Conservation (phyloP, 2,113 vertebrate genomes). For the Dolichotis patagonum region DNA sequence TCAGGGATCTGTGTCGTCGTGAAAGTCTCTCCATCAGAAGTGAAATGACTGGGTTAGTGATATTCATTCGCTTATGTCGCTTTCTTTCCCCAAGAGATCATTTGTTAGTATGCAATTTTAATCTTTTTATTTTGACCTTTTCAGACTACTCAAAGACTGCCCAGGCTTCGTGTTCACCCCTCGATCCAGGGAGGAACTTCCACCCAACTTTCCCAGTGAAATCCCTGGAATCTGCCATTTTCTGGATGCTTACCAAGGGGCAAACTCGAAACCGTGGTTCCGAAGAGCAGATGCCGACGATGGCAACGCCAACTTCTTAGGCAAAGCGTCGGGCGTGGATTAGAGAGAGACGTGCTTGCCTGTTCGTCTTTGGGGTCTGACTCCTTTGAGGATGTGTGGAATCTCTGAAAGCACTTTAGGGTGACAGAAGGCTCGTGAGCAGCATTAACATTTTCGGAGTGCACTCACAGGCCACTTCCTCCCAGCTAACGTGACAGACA, state of each 20-base stretch:
- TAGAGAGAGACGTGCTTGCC: constrained; percentile 65
- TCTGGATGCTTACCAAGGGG: constrained; percentile 91
- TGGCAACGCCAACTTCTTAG: constrained; percentile 87
- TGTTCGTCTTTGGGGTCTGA: constrained; percentile 21
- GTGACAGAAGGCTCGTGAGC: constrained; percentile 78
- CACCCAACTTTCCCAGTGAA: constrained; percentile 96
- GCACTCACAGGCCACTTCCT: constrained; percentile 70
- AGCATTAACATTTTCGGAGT: constrained; percentile 81
- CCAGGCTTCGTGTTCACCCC: constrained; percentile 96
- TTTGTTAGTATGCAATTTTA: background rate
- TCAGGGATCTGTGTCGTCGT: background rate
- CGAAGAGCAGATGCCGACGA: constrained; percentile 85
- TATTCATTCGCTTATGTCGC: background rate
- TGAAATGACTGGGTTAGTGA: background rate
- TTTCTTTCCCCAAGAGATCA: background rate
- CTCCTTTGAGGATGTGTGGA: constrained; percentile 70
- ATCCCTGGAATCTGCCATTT: constrained; percentile 99
- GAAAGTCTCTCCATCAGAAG: background rate
- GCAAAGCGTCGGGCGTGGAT: constrained; percentile 86
- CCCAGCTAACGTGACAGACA: constrained; percentile 74
- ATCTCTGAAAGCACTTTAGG: constrained; percentile 83
- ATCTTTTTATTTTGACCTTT: constrained; percentile 78
- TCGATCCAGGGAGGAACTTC: constrained; percentile 96
- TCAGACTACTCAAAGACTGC: constrained; percentile 93
- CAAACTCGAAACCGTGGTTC: constrained; percentile 84